phyloP scores from a whole-genome alignment of 2,113 vertebrate genomes.

The Sceloporus tristichus region DNA sequence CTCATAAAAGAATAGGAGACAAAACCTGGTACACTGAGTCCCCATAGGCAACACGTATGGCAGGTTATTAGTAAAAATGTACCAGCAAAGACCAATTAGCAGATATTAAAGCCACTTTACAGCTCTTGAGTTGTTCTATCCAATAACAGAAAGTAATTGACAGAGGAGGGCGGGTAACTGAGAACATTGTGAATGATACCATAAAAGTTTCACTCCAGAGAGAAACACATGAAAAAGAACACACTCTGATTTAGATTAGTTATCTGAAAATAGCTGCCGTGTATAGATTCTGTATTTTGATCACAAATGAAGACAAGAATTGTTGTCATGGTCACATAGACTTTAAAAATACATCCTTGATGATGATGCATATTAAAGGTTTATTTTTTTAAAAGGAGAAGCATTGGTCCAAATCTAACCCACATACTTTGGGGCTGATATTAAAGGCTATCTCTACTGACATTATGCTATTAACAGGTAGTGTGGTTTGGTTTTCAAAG shows the following conservation, averaged over 20 bases:
- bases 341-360: background rate
- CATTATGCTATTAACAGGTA: background rate
- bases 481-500: no score
- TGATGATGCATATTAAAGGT: no score
- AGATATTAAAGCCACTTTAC: conserved; percentile 27
- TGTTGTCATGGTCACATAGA: background rate
- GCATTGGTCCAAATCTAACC: background rate
- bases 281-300: background rate
- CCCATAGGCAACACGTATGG: conserved; percentile 7
- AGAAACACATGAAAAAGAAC: background rate
- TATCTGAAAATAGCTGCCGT: background rate
- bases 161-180: background rate
- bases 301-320: background rate
- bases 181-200: background rate
- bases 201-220: background rate
- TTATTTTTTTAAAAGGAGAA: background rate
- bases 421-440: background rate
- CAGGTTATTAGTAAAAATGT: conserved; percentile 26
- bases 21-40: conserved; percentile 7
- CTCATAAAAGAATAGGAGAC: conserved; percentile 16
- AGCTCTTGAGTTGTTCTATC: conserved; percentile 10
- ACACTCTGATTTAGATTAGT: background rate
- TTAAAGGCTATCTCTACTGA: background rate
- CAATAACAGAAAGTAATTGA: conserved; percentile 14
- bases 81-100: background rate